Evolutionary conservation across 2,113 vertebrate species (phyloP), one percentile per base, ranked within the genome.

Genomic region (Dipodomys spectabilis): DNA sequence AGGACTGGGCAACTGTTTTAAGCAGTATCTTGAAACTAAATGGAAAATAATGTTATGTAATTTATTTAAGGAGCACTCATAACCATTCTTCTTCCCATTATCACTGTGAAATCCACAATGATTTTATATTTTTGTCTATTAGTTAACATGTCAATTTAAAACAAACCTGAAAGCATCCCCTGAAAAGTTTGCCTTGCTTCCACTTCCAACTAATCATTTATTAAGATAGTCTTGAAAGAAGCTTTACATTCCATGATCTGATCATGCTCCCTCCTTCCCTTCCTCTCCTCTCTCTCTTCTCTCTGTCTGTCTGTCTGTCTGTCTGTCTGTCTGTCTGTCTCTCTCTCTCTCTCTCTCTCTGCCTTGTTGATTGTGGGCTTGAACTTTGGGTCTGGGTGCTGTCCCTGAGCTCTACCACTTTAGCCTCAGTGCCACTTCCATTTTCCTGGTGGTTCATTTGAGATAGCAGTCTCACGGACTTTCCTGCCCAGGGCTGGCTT

Each of bases 111-210:
- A 49, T 16, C 22, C 32, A 81, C 65, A 90, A 4, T n/a, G 68
- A 68, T 45, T 75, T 35, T n/a, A 72, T 28, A 16, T 77, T 57
- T 91, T 93, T 80, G 25, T 73, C 32, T 65, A 11, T 80, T 72
- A 92, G 19, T 65, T 91, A 71, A 73, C 4, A 73, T 68, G 49
- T 32, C 44, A 45, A 91, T 32, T 81, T 86, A 25, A 92, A 80
- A 86, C 9, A 92, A 49, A 82, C 82, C 81, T 79, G 73, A 83
- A 90, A 44, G 69, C 2, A 1, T 1, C 3, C 4, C 18, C 60
- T 30, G 15, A 35, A 82, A 44, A 82, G 23, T 28, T 7, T 7
- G 5, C 30, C 82, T 84, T 88, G 32, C 20, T 69, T 62, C 49
- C 30, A 25, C 20, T 69, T 62, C 49, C 30, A 71, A 16, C 88